Base-by-base conservation (phyloP, 2,888 invertebrate genomes). In the Smittia sp. region DNA sequence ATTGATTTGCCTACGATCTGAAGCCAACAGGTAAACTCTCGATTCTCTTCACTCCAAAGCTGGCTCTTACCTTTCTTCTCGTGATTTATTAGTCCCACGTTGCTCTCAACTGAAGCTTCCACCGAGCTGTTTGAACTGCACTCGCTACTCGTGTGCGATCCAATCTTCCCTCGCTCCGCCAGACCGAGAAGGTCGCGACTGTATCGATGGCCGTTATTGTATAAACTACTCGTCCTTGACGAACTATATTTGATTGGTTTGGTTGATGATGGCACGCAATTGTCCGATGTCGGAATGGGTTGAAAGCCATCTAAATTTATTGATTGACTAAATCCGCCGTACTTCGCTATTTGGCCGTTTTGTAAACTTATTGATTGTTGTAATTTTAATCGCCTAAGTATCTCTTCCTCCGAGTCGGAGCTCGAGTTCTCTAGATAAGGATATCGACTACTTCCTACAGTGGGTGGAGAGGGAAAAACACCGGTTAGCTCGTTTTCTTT, bases 351-450 rank as follows among this genome's bases (percentile, higher is more conserved):
- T 84, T 83, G 78, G 79, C 79, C 62, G 81, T 79, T 25, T 81
- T 79, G 72, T 79, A 78, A 46, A 82, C 84, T 77, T 78, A 82
- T 77, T 79, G 81, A 79, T 79, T 82, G 82, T 81, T 86, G 80
- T 82, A 83, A 78, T 79, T 86, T 83, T 83, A 79, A 79, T 75
- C 88, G 84, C 68, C 87, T 84, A 75, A 88, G 85, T 76, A 89
- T 84, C 54, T 88, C 87, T 79, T 89, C 89, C 78, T 92, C 92
- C 67, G 90, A 90, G 80, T 92, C 92, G 39, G 90, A 90, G 77
- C 90, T 90, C 62, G 81, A 81, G 76, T 83, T 81, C 74, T 81
- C 81, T 46, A 75, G 75, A 76, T 81, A 81, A 67, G 80, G 81
- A 32, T 66, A 74, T 9, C 66, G 58, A 39, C 67, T 67, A 67